These are phyloP conservation scores for Thymelicus lineola DNA, from an alignment of 2,888 invertebrate species.

Conservation along the genomic window DNA sequence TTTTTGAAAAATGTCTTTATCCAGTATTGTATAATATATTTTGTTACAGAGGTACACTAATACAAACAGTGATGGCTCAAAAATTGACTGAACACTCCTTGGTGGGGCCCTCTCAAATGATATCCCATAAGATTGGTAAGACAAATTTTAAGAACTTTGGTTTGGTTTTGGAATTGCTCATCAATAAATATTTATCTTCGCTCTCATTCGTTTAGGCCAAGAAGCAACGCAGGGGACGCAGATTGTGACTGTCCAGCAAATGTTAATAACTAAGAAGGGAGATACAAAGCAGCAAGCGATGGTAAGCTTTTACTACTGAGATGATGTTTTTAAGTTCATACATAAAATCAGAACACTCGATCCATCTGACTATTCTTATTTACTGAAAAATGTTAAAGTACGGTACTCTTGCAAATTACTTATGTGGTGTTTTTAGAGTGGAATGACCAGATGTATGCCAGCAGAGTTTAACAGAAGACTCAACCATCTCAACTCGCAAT, in stretches of 20 bases:
- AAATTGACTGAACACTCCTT: conserved; percentile 92
- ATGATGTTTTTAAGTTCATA: not conserved
- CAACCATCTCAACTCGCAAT: conserved; percentile 97
- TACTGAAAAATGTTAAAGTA: no score
- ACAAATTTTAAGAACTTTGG: not conserved
- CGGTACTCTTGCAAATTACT: not conserved
- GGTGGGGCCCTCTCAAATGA: conserved; percentile 95
- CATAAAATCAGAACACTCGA: no score
- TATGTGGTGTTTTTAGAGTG: conserved; percentile 24
- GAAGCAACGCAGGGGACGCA: conserved; percentile 58
- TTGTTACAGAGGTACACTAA: conserved; percentile 87
- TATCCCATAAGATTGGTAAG: conserved; percentile 91
- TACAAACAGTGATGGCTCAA: conserved; percentile 72
- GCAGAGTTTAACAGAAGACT: conserved; percentile 51
- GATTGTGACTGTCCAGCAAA: conserved; percentile 70
- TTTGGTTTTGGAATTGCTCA: not conserved
- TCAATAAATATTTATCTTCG: not conserved
- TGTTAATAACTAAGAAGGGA: conserved; percentile 91
- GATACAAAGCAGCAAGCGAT: conserved; percentile 96
- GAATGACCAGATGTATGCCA: not conserved
- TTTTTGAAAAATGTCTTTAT: no score
- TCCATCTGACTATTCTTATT: no score
- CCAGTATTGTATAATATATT: not conserved
- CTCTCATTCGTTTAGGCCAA: conserved; percentile 49
- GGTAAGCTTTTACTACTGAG: conserved; percentile 69